These are phyloP conservation scores for Apis laboriosa DNA, from an alignment of 1,140 invertebrate species.

Conservation along the genomic window DNA sequence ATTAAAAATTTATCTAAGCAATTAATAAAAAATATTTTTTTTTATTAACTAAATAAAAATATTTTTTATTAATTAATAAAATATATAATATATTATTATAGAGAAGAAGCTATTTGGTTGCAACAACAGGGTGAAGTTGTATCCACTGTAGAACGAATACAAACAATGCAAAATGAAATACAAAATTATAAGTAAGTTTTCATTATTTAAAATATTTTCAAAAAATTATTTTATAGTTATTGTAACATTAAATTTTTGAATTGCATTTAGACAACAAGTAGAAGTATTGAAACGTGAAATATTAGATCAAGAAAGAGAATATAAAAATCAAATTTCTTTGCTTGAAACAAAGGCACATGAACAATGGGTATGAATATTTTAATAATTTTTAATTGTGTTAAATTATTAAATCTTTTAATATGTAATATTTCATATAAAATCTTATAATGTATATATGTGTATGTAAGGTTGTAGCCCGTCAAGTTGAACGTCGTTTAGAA, in stretches of 20 bases:
- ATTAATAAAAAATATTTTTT: neutral
- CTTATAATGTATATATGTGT: neutral
- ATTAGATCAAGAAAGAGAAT: conserved; percentile 88
- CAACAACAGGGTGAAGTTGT: conserved; percentile 91
- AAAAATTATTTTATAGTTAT: conserved; percentile 6
- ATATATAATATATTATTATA: conserved; percentile 66
- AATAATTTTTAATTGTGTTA: conserved; percentile 18
- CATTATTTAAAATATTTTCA: neutral
- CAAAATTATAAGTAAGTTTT: conserved; percentile 88
- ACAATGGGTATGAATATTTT: conserved; percentile 84
- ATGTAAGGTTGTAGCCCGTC: conserved; percentile 84
- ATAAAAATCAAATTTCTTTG: conserved; percentile 87
- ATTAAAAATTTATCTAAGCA: conserved; percentile 60
- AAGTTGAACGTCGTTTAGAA: conserved; percentile 88
- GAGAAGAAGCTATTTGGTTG: conserved; percentile 91
- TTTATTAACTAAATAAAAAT: neutral
- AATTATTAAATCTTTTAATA: neutral
- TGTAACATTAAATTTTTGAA: conserved; percentile 48
- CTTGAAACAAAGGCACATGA: conserved; percentile 89
- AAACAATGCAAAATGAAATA: conserved; percentile 89
- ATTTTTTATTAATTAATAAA: no score
- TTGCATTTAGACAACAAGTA: conserved; percentile 83
- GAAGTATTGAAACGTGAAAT: conserved; percentile 90
- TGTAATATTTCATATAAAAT: conserved; percentile 6
- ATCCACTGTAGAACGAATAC: conserved; percentile 89